A percentile compares a stretch with the other conserved stretches of the same genome.
Evolutionary conservation across 2,888 invertebrate species (phyloP).

Genomic region (Herminia tarsipennalis): DNA sequence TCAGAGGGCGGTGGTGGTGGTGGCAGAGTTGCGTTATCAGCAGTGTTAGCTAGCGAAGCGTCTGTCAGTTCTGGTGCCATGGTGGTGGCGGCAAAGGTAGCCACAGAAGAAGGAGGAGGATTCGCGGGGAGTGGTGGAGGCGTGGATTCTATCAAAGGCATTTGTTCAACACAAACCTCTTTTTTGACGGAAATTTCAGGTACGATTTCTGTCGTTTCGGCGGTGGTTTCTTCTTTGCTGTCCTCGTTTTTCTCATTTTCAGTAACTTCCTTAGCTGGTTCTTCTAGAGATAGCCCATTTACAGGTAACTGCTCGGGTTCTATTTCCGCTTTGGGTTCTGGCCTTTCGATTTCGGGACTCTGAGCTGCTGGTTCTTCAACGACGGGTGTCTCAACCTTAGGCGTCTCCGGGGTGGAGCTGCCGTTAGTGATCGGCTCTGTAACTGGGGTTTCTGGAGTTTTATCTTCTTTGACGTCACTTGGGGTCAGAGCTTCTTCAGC

Average conservation of each 20-base stretch:
- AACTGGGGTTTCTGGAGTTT: constrained; percentile 80
- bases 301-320: constrained; percentile 73
- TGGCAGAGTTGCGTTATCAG: constrained; percentile 65
- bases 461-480: constrained; percentile 68
- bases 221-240: constrained; percentile 65
- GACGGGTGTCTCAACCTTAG: constrained; percentile 56
- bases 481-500: constrained; percentile 64
- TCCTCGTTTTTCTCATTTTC: constrained; percentile 56
- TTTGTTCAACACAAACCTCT: constrained; percentile 85
- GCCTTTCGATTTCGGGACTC: constrained; percentile 51
- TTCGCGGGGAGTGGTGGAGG: constrained; percentile 91
- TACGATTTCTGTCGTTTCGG: constrained; percentile 66
- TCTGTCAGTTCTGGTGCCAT: constrained; percentile 85
- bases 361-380: constrained; percentile 42
- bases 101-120: constrained; percentile 91
- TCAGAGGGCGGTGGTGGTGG: constrained; percentile 56
- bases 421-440: constrained; percentile 81
- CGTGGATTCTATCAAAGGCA: constrained; percentile 87
- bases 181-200: constrained; percentile 78
- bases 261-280: constrained; percentile 58
- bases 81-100: constrained; percentile 89
- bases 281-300: constrained; percentile 75
- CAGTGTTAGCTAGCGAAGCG: constrained; percentile 75
- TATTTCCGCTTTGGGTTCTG: constrained; percentile 53
- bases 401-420: constrained; percentile 74